Evolutionary conservation across 1,140 invertebrate genomes (phyloP).

Genomic region (Trachelipus rathkii): DNA sequence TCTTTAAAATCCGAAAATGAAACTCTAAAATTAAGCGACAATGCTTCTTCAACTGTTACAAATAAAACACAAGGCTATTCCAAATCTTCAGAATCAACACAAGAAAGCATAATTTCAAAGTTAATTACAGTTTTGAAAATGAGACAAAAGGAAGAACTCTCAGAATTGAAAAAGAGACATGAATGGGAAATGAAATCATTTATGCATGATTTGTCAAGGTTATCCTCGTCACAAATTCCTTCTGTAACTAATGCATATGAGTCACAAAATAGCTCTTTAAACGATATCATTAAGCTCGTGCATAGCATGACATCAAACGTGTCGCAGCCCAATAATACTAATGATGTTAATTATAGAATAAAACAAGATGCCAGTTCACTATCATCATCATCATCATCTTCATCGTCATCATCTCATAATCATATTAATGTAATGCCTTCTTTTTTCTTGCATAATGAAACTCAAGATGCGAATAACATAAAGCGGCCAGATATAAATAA

Average conservation of each 20-base stretch:
- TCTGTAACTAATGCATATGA: slow-evolving; percentile 22
- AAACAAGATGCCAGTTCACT: not conserved
- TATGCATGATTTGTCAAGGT: slow-evolving; percentile 23
- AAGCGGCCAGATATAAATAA: slow-evolving; percentile 18
- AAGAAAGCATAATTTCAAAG: not conserved
- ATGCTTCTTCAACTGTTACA: too few species aligned
- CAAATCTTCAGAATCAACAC: too few species aligned
- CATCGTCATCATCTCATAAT: slow-evolving; percentile 23
- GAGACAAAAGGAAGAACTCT: slow-evolving; percentile 32
- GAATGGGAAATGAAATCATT: slow-evolving; percentile 27
- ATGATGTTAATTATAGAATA: not conserved
- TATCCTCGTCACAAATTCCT: slow-evolving; percentile 24
- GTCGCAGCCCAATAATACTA: not conserved
- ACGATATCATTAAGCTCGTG: not conserved
- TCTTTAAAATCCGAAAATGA: too few species aligned
- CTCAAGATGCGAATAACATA: slow-evolving; percentile 1
- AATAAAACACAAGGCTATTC: too few species aligned
- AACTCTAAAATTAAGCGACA: too few species aligned
- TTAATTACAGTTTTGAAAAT: slow-evolving; percentile 16
- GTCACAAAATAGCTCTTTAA: not conserved
- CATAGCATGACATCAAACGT: not conserved
- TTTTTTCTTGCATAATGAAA: slow-evolving; percentile 29
- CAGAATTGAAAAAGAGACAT: slow-evolving; percentile 25
- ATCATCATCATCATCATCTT: slow-evolving; percentile 14
- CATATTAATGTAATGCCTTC: slow-evolving; percentile 34